phyloP scores from a whole-genome alignment of 2,113 vertebrate genomes.

The Formicarius rufipectus region DNA sequence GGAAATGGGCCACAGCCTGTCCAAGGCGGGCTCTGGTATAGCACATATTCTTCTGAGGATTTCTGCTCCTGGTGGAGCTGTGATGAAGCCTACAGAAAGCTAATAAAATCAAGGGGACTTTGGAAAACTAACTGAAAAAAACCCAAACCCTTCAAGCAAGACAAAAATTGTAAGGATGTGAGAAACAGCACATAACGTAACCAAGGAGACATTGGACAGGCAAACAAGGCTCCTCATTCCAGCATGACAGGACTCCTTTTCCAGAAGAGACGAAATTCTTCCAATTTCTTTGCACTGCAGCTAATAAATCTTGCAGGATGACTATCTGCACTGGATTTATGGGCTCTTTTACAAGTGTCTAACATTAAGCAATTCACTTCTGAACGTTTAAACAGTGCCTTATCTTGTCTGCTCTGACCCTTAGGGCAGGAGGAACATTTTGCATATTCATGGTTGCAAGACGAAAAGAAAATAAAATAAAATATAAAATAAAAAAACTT shows the following conservation, averaged over 20 bases:
- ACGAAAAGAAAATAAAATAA: constrained; percentile 17
- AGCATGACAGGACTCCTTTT: background rate
- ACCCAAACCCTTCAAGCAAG: background rate
- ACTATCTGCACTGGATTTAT: background rate
- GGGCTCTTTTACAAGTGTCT: constrained; percentile 46
- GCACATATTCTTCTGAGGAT: rapidly evolving
- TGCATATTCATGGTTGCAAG: background rate
- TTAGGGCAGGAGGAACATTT: background rate
- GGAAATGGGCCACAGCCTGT: background rate
- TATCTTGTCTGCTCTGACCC: constrained; percentile 8
- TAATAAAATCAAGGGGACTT: background rate
- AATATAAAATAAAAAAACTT: background rate
- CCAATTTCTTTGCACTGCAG: background rate
- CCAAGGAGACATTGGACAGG: background rate
- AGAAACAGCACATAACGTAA: background rate
- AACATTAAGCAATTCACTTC: constrained; percentile 41
- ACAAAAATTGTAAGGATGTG: background rate
- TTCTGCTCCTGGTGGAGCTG: background rate
- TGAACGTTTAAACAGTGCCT: constrained; percentile 5
- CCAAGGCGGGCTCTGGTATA: background rate
- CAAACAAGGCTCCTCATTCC: background rate
- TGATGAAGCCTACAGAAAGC: background rate
- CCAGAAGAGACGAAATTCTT: background rate
- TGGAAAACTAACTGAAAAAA: background rate
- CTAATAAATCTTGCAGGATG: constrained; percentile 27